Conservation (phyloP, 1,140 invertebrate species). For the Cotesia vestalis region DNA sequence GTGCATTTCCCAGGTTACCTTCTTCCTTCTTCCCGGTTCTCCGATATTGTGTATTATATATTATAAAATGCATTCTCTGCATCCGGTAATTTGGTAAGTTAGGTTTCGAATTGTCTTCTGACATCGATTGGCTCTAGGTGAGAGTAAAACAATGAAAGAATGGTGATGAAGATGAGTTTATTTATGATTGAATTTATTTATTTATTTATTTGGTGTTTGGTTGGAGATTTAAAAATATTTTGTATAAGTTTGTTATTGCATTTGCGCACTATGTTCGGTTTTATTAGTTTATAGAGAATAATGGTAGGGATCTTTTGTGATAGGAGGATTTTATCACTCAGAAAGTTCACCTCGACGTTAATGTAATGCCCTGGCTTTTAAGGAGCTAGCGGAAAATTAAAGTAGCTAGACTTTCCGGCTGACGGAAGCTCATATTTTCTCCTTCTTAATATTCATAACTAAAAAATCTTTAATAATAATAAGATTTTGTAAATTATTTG, state of each 20-base stretch:
- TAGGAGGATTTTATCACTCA: constrained; percentile 35
- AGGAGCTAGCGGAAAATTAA: constrained; percentile 55
- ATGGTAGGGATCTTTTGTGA: constrained; percentile 5
- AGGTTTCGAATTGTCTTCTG: too few species aligned
- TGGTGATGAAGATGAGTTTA: too few species aligned
- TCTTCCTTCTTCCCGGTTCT: too few species aligned
- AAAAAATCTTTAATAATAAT: constrained; percentile 42
- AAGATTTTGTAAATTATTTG: constrained; percentile 12
- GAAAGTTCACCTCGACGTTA: constrained; percentile 37
- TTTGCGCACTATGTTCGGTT: not conserved
- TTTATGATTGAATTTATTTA: too few species aligned
- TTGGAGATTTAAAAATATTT: too few species aligned
- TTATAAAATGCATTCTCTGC: too few species aligned
- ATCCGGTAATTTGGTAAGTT: too few species aligned
- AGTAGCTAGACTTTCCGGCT: constrained; percentile 50
- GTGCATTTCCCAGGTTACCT: too few species aligned
- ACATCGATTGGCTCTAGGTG: too few species aligned
- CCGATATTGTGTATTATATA: too few species aligned
- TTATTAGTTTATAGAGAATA: not conserved
- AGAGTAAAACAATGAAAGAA: too few species aligned
- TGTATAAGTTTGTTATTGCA: not conserved
- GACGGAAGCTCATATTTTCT: constrained; percentile 48
- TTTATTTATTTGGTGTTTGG: too few species aligned
- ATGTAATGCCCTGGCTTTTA: constrained; percentile 38
- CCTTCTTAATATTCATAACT: constrained; percentile 54